Conservation (phyloP, 1,140 invertebrate species). For the Solenopsis invicta region DNA sequence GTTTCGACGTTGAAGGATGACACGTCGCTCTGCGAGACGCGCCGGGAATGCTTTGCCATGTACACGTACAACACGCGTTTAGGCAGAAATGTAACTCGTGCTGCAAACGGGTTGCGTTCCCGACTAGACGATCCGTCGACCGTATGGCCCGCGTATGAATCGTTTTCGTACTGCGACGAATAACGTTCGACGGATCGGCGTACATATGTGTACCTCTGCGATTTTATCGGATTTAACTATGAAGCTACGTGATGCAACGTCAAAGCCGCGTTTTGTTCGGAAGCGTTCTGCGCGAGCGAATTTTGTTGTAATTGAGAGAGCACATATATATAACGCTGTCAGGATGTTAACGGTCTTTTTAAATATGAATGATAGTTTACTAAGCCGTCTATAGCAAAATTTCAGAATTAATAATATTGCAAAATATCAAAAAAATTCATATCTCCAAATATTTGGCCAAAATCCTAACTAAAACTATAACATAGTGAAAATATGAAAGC, state of each 20-base stretch:
- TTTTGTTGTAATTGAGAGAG: slow-evolving; percentile 17
- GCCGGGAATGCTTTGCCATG: slow-evolving; percentile 65
- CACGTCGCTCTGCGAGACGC: slow-evolving; percentile 69
- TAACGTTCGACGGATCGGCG: slow-evolving; percentile 19
- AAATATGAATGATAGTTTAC: background rate
- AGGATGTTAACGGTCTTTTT: background rate
- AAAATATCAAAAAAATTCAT: background rate
- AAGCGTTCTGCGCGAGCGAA: slow-evolving; percentile 22
- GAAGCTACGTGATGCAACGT: slow-evolving; percentile 25
- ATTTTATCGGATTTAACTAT: slow-evolving; percentile 43
- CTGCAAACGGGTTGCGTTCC: background rate
- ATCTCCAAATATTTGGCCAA: too few species aligned
- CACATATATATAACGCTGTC: background rate
- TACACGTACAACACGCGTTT: slow-evolving; percentile 59
- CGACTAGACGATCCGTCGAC: slow-evolving; percentile 19
- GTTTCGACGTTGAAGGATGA: slow-evolving; percentile 76
- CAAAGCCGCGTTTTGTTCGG: slow-evolving; percentile 11
- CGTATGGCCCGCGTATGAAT: slow-evolving; percentile 15
- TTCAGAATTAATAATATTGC: background rate
- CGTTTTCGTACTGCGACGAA: slow-evolving; percentile 25
- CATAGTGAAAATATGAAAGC: too few species aligned
- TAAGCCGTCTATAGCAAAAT: background rate
- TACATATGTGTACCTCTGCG: background rate
- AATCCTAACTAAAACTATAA: too few species aligned
- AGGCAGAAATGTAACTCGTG: slow-evolving; percentile 57